These are phyloP conservation scores for Peromyscus melanophrys DNA, from an alignment of 2,797 vertebrate species.

Conservation along the genomic window DNA sequence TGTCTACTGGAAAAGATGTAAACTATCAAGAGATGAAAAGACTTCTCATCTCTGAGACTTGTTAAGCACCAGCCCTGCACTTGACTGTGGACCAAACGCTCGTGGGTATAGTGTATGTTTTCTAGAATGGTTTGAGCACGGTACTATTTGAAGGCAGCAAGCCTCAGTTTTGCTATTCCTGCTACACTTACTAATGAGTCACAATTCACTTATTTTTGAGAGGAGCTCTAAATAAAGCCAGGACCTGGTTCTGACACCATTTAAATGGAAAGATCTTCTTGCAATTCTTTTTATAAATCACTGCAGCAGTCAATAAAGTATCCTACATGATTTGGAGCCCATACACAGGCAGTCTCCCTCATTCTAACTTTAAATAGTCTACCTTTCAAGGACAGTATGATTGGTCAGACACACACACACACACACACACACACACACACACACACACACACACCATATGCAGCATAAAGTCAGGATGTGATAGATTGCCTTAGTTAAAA, in stretches of 20 bases:
- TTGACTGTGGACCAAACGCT: neutral
- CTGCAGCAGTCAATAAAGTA: conserved; percentile 40
- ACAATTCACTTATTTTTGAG: conserved; percentile 68
- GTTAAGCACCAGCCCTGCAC: neutral
- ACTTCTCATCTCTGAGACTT: conserved; percentile 25
- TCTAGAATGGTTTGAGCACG: conserved; percentile 14
- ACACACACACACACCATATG: neutral
- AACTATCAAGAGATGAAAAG: conserved; percentile 56
- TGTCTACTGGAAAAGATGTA: conserved; percentile 39
- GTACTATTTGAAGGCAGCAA: conserved; percentile 9
- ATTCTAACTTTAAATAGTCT: conserved; percentile 32
- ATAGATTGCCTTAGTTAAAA: neutral
- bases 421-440: neutral
- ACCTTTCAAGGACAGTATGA: neutral
- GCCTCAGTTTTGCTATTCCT: conserved; percentile 41
- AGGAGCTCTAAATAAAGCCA: conserved; percentile 51
- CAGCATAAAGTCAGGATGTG: neutral
- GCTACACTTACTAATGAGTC: conserved; percentile 51
- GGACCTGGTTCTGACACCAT: neutral
- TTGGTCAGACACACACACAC: neutral
- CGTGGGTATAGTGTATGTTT: neutral
- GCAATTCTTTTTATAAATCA: neutral
- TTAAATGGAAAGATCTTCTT: conserved; percentile 6
- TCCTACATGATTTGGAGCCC: neutral
- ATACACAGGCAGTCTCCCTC: neutral